These are phyloP conservation scores for Benthosema pterotum DNA, from an alignment of 2,797 vertebrate species.

Conservation along the genomic window DNA sequence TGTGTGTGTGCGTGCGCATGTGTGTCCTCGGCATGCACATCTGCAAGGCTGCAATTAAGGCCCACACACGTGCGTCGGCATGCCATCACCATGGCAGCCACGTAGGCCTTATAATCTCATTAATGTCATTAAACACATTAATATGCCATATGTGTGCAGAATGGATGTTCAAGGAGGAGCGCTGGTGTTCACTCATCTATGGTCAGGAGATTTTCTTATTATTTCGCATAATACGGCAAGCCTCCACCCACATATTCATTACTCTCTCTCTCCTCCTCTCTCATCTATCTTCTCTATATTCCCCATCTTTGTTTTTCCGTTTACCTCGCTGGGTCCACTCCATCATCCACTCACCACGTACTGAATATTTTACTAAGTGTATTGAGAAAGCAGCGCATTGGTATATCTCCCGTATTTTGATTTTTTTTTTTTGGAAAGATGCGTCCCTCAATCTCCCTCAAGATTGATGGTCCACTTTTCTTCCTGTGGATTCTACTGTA, in stretches of 20 bases:
- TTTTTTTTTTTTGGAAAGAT: not conserved
- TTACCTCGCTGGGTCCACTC: too few species aligned
- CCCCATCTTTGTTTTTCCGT: not conserved
- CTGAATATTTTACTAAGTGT: slow-evolving; percentile 1
- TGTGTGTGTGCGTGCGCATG: not conserved
- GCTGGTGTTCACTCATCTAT: not conserved
- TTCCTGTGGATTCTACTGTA: not conserved
- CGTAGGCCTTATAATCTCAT: slow-evolving; percentile 2
- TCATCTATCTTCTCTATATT: not conserved
- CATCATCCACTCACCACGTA: not conserved
- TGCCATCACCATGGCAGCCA: not conserved
- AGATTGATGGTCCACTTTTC: not conserved
- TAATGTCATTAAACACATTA: not conserved
- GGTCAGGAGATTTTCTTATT: not conserved
- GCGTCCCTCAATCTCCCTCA: not conserved
- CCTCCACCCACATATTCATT: not conserved
- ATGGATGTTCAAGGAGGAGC: not conserved
- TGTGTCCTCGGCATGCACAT: not conserved
- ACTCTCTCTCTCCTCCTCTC: not conserved
- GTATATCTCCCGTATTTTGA: not conserved
- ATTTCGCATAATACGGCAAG: not conserved
- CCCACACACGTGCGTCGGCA: not conserved
- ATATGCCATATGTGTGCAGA: not conserved
- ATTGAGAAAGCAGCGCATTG: not conserved
- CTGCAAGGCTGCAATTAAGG: too few species aligned